phyloP scores from a whole-genome alignment of 2,113 vertebrate species.

The Xyrauchen texanus region DNA sequence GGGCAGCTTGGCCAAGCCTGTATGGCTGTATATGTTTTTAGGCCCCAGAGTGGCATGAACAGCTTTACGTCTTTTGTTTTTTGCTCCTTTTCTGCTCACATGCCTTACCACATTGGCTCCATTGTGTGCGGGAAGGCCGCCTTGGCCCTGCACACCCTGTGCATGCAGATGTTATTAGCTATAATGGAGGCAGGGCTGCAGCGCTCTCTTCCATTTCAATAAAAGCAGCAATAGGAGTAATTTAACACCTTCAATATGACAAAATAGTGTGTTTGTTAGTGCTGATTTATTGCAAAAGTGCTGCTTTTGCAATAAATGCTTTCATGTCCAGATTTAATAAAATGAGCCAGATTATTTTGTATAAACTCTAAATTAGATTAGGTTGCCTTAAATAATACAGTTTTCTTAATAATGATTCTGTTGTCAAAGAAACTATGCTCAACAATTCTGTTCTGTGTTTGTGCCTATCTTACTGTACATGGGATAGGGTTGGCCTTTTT shows the following conservation, averaged over 20 bases:
- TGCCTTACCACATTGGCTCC: slow-evolving; percentile 30
- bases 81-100: slow-evolving; percentile 39
- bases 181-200: slow-evolving; percentile 47
- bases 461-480: too few relatives aligned
- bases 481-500: too few relatives aligned
- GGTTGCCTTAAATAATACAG: too few relatives aligned
- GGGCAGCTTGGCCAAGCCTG: not conserved
- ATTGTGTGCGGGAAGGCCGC: slow-evolving; percentile 52
- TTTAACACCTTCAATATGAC: not conserved
- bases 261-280: not conserved
- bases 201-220: slow-evolving; percentile 39
- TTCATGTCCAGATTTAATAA: not conserved
- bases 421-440: too few relatives aligned
- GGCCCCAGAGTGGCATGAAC: slow-evolving; percentile 35
- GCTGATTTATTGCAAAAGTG: not conserved
- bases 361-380: too few relatives aligned
- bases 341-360: not conserved
- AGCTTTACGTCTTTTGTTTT: slow-evolving; percentile 34
- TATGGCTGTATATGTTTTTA: slow-evolving; percentile 23
- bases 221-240: slow-evolving; percentile 34
- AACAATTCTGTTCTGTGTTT: too few relatives aligned
- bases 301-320: not conserved
- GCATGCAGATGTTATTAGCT: slow-evolving; percentile 49
- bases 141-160: slow-evolving; percentile 51
- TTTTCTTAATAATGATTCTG: too few relatives aligned